A percentile compares a stretch with the other conserved stretches of the same genome.
phyloP scores from a whole-genome alignment of 2,888 invertebrate species.

The Tenthredo mesomela region DNA sequence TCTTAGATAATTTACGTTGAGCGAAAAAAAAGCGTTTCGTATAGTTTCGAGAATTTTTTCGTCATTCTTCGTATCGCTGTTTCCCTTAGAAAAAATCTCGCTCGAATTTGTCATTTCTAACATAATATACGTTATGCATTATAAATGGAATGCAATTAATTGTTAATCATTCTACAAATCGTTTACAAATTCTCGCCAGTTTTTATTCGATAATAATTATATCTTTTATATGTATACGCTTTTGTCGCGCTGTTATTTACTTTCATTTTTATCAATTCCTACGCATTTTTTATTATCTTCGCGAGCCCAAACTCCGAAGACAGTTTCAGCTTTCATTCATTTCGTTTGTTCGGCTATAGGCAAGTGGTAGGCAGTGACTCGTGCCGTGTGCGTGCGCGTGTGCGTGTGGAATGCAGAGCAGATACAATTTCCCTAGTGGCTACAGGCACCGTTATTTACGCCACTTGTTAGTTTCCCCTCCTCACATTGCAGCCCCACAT shows the following conservation, averaged over 20 bases:
- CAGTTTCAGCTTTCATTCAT: background rate
- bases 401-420: background rate
- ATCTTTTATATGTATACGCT: background rate
- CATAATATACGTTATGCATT: slow-evolving; percentile 4
- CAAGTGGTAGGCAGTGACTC: background rate
- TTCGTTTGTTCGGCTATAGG: background rate
- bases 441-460: slow-evolving; percentile 1
- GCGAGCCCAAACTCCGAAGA: background rate
- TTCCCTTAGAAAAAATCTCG: slow-evolving; percentile 4
- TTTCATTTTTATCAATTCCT: background rate
- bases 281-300: background rate
- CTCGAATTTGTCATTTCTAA: slow-evolving; percentile 20
- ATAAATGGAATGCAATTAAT: slow-evolving; percentile 14
- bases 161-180: background rate
- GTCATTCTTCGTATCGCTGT: background rate
- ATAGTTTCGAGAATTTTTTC: slow-evolving; percentile 53
- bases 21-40: slow-evolving; percentile 62
- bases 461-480: background rate
- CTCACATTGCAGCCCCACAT: background rate
- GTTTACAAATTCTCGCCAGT: background rate
- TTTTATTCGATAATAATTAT: background rate
- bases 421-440: background rate
- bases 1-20: slow-evolving; percentile 65
- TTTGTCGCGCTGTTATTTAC: background rate
- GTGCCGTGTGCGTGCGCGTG: background rate